Evolutionary conservation across 1,140 invertebrate species (phyloP).

Genomic region (Oppia nitens): DNA sequence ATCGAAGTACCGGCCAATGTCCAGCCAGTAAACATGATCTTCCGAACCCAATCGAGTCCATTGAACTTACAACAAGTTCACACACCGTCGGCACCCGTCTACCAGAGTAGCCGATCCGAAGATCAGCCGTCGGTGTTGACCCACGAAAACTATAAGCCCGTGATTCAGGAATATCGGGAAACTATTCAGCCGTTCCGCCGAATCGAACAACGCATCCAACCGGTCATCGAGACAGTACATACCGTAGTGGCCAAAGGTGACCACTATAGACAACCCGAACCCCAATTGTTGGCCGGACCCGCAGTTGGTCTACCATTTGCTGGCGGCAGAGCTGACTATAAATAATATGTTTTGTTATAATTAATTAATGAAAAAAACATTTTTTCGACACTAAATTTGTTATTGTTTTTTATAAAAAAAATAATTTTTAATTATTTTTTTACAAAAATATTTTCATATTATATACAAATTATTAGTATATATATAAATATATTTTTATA

Average conservation of each 20-base stretch:
- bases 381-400: too few relatives aligned
- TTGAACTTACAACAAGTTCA: neutral
- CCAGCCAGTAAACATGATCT: neutral
- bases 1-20: constrained; percentile 1
- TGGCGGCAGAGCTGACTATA: too few relatives aligned
- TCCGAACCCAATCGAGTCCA: neutral
- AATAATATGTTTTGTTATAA: too few relatives aligned
- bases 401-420: too few relatives aligned
- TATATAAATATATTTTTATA: too few relatives aligned
- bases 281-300: too few relatives aligned
- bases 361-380: too few relatives aligned
- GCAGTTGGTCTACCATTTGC: too few relatives aligned
- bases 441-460: too few relatives aligned
- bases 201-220: neutral
- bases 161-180: constrained; percentile 2
- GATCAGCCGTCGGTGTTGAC: neutral
- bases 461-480: too few relatives aligned
- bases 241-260: neutral
- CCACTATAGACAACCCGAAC: too few relatives aligned
- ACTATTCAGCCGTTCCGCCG: constrained; percentile 2
- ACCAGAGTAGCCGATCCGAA: neutral
- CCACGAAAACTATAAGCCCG: neutral
- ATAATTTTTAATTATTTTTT: too few relatives aligned
- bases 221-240: neutral
- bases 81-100: neutral